Base-by-base conservation (phyloP, 2,797 vertebrate species). In the Tragopan temminckii region DNA sequence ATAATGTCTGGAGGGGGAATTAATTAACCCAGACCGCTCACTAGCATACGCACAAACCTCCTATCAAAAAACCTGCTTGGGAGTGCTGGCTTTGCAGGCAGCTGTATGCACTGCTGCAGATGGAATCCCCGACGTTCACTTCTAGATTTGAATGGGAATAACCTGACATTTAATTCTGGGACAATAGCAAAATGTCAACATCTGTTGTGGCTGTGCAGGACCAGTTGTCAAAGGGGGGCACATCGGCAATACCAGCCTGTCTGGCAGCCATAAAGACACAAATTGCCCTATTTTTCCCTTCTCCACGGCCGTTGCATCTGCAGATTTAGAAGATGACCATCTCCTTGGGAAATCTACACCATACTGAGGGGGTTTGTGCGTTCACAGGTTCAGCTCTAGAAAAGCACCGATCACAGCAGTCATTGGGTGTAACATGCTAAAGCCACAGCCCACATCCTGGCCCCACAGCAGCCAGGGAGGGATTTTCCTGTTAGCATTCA, bases 151-250 rank as follows among this genome's bases (percentile, higher is more conserved):
- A 96, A 96, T 5, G 74, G 85, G 94, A 97, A 97, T 97, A 97
- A 97, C 96, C 96, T 98, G 97, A 97, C 97, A 98, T 98, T 98
- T 97, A 77, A 76, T 96, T 96, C 93, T 85, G 77, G 93, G 91
- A 97, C 92, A 97, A 93, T 50, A 91, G 79, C 46, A 88, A 97
- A 98, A 98, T 97, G 93, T 97, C 97, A 97, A 94, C 97, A 97
- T 97, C 96, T 98, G 97, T 59, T 95, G 74, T 74, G 64, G 96
- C 91, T 97, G 86, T 48, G 58, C 20, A 89, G 88, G 87, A 96
- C 52, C 43, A 23, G 50, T 5, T 62, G 71, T 61, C 67, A 76
- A 29, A 16, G 33, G 15, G 40, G 4, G 7, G 52, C 29, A n/a
- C 6, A 8, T 74, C 33, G 85, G 64, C 52, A 64, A 62, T 42